Evolutionary conservation across 53 echinoderm and acorn worm genomes (phyloP).

Genomic region (Crossaster papposus): DNA sequence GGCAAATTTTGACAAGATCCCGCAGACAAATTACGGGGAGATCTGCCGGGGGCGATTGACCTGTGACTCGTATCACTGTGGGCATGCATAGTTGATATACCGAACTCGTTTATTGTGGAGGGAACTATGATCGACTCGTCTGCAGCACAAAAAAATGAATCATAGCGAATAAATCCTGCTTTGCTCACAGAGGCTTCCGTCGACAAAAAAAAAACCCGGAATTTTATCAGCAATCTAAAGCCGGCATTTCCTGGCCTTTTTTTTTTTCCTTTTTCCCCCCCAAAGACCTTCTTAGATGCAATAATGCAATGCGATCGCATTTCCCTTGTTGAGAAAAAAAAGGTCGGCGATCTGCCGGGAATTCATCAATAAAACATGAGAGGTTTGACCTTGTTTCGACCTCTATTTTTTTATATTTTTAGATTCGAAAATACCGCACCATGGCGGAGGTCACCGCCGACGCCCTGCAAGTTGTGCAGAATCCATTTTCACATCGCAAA

Average conservation of each 20-base stretch:
- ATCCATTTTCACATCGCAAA: conserved; percentile 61
- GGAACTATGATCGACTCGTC: neutral
- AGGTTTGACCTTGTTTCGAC: neutral
- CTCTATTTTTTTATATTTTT: conserved; percentile 6
- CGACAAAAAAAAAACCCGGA: neutral
- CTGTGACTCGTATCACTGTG: too few relatives aligned
- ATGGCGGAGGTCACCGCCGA: conserved; percentile 81
- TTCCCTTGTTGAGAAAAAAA: too few relatives aligned
- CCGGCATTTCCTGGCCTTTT: neutral
- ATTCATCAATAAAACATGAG: too few relatives aligned
- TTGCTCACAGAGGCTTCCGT: neutral
- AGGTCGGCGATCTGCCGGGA: too few relatives aligned
- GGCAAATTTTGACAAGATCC: too few relatives aligned
- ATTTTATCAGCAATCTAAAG: neutral
- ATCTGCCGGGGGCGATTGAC: too few relatives aligned
- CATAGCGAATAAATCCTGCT: too few relatives aligned
- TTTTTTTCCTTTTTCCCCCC: neutral
- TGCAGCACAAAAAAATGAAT: too few relatives aligned
- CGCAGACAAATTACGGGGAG: too few relatives aligned
- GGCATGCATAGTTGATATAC: too few relatives aligned
- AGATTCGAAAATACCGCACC: conserved; percentile 88
- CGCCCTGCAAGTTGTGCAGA: conserved; percentile 58
- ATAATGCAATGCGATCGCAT: too few relatives aligned
- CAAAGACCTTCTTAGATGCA: neutral
- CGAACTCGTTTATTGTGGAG: too few relatives aligned